Evolutionary conservation across 2,888 invertebrate genomes (phyloP).

Genomic region (Noctua fimbriata): DNA sequence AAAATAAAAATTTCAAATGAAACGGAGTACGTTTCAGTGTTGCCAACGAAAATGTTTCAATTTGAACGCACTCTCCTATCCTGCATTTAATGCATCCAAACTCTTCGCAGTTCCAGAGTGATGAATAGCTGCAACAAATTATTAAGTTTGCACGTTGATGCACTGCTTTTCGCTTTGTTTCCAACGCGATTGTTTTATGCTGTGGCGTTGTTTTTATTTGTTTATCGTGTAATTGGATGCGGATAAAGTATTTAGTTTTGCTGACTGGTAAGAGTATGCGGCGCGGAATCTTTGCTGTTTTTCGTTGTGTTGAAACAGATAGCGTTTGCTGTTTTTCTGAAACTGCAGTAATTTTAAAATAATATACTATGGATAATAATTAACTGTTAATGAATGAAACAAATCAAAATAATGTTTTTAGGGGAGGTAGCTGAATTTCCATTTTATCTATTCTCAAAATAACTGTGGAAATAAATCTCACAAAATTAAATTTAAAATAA

Average conservation of each 20-base stretch:
- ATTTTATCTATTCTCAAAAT: background rate
- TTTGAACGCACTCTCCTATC: constrained; percentile 61
- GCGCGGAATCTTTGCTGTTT: constrained; percentile 31
- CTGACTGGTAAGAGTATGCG: constrained; percentile 42
- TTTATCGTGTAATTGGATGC: constrained; percentile 59
- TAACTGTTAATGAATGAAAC: background rate
- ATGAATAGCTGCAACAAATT: constrained; percentile 59
- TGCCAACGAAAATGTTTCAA: constrained; percentile 66
- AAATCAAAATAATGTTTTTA: background rate
- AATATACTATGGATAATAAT: background rate
- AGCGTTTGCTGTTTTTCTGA: background rate
- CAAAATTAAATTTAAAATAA: background rate
- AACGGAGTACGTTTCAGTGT: constrained; percentile 64
- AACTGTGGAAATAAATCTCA: background rate
- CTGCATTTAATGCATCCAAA: constrained; percentile 64
- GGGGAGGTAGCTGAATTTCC: background rate
- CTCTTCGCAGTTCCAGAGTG: constrained; percentile 61
- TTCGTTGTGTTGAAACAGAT: constrained; percentile 16
- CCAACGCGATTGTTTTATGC: constrained; percentile 48
- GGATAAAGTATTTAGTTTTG: constrained; percentile 58
- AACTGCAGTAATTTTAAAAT: background rate
- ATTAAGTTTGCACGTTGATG: constrained; percentile 62
- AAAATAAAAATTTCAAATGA: constrained; percentile 68
- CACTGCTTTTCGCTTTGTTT: constrained; percentile 61
- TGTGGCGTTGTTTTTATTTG: constrained; percentile 63